phyloP scores from a whole-genome alignment of 1,140 invertebrate genomes.

The Drosophila willistoni region DNA sequence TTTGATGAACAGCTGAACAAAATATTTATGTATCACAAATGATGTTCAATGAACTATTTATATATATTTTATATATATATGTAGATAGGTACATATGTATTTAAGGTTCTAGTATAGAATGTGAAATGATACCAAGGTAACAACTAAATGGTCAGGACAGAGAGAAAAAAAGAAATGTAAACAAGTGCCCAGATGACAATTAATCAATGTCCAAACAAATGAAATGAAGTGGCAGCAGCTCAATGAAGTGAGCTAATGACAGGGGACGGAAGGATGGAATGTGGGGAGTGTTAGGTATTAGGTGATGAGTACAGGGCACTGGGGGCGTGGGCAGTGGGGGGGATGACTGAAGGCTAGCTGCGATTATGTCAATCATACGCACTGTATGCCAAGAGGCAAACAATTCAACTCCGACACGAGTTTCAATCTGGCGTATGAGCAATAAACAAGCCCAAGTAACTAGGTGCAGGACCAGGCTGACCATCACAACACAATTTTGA shows the following conservation, averaged over 20 bases:
- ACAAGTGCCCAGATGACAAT: slow-evolving; percentile 11
- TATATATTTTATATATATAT: no score
- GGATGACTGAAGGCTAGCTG: slow-evolving; percentile 1
- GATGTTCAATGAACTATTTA: no score
- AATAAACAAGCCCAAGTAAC: slow-evolving; percentile 9
- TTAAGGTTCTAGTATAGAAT: neutral
- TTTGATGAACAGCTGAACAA: neutral
- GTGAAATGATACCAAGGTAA: neutral
- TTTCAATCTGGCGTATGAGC: slow-evolving; percentile 10
- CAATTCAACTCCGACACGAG: slow-evolving; percentile 8
- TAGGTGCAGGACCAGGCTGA: neutral
- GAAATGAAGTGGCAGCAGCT: slow-evolving; percentile 20
- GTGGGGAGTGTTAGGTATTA: neutral
- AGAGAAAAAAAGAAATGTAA: slow-evolving; percentile 12
- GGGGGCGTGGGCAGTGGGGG: neutral
- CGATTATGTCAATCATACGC: slow-evolving; percentile 25
- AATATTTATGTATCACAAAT: neutral
- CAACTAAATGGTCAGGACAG: neutral
- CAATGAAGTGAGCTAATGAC: slow-evolving; percentile 20
- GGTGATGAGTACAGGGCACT: neutral
- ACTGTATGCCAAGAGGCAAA: slow-evolving; percentile 16
- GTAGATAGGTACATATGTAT: neutral
- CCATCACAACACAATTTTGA: neutral
- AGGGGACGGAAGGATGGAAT: neutral
- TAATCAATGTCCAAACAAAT: slow-evolving; percentile 23